Conservation (phyloP, 2,113 vertebrate species). For the Oostethus manadensis region DNA sequence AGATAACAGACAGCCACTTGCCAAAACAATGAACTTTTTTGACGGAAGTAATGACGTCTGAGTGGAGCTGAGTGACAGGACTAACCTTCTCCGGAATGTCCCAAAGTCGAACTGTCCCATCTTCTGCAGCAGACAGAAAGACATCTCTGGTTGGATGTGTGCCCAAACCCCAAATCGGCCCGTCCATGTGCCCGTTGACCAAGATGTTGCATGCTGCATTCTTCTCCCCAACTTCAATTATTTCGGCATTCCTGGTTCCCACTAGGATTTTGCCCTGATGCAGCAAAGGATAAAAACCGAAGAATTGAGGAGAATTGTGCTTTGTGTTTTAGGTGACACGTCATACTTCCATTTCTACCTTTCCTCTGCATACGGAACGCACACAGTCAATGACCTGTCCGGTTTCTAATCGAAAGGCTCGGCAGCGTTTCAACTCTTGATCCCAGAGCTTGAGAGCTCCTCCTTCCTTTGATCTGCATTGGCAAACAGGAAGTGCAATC, state of each 20-base stretch:
- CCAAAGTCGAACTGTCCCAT: constrained; percentile 94
- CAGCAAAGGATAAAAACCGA: constrained; percentile 5
- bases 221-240: constrained; percentile 96
- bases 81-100: constrained; percentile 91
- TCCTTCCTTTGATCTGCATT: constrained; percentile 88
- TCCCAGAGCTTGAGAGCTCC: constrained; percentile 96
- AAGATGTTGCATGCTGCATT: constrained; percentile 92
- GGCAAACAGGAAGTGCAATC: constrained; percentile 3
- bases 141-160: constrained; percentile 88
- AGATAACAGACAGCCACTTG: too few species aligned
- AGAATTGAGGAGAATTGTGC: too few species aligned
- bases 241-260: constrained; percentile 92
- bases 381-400: constrained; percentile 90
- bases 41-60: not conserved
- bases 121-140: constrained; percentile 93
- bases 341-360: constrained; percentile 64
- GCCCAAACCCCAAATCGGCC: constrained; percentile 90
- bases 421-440: constrained; percentile 90
- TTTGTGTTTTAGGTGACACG: not conserved
- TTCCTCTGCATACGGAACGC: constrained; percentile 89
- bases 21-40: not conserved
- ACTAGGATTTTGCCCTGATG: constrained; percentile 92
- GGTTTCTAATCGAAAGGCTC: constrained; percentile 91
- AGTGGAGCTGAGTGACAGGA: not conserved
- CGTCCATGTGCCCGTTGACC: constrained; percentile 92